Conservation (phyloP, 2,888 invertebrate genomes). For the Smittia aterrima region DNA sequence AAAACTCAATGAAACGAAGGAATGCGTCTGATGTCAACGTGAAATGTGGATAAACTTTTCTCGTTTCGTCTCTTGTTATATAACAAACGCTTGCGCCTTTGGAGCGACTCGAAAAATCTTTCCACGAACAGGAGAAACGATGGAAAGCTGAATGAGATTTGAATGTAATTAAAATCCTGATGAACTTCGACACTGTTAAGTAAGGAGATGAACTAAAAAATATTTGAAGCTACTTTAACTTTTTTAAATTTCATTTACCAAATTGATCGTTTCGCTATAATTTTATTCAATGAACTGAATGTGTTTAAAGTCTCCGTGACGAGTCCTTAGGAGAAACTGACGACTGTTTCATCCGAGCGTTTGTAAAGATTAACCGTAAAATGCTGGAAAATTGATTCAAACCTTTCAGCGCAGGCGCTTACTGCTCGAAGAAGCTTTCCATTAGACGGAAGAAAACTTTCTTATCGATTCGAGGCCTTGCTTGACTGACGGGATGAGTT, state of each 20-base stretch:
- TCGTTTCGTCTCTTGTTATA: slow-evolving; percentile 1
- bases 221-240: too few relatives aligned
- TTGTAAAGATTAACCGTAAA: too few relatives aligned
- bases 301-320: too few relatives aligned
- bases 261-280: too few relatives aligned
- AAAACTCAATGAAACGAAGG: not conserved
- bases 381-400: slow-evolving; percentile 4
- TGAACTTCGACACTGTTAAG: too few relatives aligned
- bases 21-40: slow-evolving; percentile 35
- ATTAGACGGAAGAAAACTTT: not conserved
- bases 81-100: not conserved
- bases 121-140: not conserved
- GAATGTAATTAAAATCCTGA: not conserved
- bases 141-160: not conserved
- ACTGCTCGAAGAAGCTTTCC: not conserved
- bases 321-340: too few relatives aligned
- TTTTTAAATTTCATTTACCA: too few relatives aligned
- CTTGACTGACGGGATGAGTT: too few relatives aligned
- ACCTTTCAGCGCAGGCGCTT: not conserved
- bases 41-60: slow-evolving; percentile 21
- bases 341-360: too few relatives aligned
- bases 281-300: too few relatives aligned
- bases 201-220: too few relatives aligned
- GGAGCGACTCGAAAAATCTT: not conserved
- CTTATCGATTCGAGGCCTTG: not conserved